Conservation (phyloP, 2,888 invertebrate genomes). For the Nymphalis c-album region DNA sequence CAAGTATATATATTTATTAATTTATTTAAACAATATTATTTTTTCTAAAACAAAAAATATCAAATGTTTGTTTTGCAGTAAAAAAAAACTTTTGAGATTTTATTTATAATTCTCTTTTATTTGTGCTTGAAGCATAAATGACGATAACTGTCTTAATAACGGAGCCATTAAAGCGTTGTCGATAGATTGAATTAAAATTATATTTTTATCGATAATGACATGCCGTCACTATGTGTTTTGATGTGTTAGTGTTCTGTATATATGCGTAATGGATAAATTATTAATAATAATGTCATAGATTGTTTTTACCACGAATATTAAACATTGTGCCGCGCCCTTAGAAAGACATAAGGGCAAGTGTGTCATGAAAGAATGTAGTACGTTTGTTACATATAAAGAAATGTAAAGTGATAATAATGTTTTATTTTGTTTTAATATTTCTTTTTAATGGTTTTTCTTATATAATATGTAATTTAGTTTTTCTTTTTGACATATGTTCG, state of each 20-base stretch:
- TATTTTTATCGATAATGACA: slow-evolving; percentile 27
- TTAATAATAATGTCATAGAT: slow-evolving; percentile 24
- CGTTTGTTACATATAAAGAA: no score
- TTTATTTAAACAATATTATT: no score
- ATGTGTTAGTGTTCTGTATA: slow-evolving; percentile 31
- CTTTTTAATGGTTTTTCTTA: background rate
- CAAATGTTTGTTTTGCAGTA: no score
- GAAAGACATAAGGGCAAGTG: no score
- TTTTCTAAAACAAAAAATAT: no score
- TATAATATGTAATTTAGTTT: background rate
- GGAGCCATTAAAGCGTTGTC: slow-evolving; percentile 29
- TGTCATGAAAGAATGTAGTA: no score
- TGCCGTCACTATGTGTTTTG: slow-evolving; percentile 31
- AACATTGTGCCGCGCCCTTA: no score
- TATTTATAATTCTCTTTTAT: background rate
- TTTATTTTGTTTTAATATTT: slow-evolving; percentile 1
- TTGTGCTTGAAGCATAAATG: slow-evolving; percentile 20
- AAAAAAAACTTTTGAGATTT: no score
- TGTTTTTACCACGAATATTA: slow-evolving; percentile 12
- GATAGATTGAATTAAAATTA: slow-evolving; percentile 32
- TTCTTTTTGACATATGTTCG: background rate
- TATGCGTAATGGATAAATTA: slow-evolving; percentile 30
- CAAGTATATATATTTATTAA: slow-evolving; percentile 12
- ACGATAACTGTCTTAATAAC: slow-evolving; percentile 19
- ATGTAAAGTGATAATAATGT: slow-evolving; percentile 11